Percentiles rank a stretch among this genome's conserved stretches.
Evolutionary conservation across 92 coral and sea anemone genomes (phyloP).

Genomic region (Pocillopora meandrina): DNA sequence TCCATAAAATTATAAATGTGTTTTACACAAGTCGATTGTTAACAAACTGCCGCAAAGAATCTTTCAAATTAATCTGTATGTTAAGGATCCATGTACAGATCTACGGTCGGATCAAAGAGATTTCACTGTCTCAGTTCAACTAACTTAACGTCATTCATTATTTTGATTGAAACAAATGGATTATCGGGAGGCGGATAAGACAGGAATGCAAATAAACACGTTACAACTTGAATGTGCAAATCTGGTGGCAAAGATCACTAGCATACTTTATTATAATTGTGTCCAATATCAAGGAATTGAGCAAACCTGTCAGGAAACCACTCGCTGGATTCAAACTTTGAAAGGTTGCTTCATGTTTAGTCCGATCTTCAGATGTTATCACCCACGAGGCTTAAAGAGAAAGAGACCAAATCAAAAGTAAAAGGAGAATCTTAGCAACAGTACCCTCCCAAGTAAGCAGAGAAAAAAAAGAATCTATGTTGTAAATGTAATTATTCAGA

Average conservation of each 20-base stretch:
- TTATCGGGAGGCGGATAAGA: neutral
- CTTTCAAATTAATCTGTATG: neutral
- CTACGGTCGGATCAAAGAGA: neutral
- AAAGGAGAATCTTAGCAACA: neutral
- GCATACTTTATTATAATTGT: neutral
- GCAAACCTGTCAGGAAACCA: slow-evolving; percentile 87
- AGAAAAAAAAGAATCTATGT: neutral
- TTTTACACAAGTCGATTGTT: neutral
- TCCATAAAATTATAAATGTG: too few species aligned
- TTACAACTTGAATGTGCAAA: neutral
- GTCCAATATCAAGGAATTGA: neutral
- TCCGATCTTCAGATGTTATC: slow-evolving; percentile 89
- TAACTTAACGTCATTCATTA: neutral
- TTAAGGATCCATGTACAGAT: neutral
- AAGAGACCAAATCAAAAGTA: neutral
- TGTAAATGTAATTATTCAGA: neutral
- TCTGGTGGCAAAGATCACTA: neutral
- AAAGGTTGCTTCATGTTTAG: slow-evolving; percentile 96
- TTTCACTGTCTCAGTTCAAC: neutral
- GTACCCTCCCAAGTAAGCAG: neutral
- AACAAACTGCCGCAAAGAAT: neutral
- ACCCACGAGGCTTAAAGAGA: slow-evolving; percentile 82
- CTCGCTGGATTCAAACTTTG: slow-evolving; percentile 81
- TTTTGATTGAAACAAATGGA: neutral
- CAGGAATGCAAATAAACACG: neutral